Evolutionary conservation across 2,888 invertebrate species (phyloP), one percentile per base, ranked within the genome.

Genomic region (Spilosoma lubricipeda): DNA sequence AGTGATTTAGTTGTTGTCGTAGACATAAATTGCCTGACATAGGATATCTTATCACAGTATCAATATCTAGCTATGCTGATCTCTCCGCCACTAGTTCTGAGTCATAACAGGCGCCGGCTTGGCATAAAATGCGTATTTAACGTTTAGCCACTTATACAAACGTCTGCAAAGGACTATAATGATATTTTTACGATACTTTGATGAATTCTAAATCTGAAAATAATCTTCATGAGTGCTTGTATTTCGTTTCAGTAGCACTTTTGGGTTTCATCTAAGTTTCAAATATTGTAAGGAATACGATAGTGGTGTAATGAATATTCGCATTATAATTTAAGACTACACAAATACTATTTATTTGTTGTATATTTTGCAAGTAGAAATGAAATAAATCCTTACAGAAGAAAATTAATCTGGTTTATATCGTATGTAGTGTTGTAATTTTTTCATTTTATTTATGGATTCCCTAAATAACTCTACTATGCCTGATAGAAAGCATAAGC

Each of bases 111-210:
- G 83, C 84, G 85, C 79, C 80, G 67, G 11, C 67, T 65, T 72
- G 74, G 15, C 76, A 83, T 85, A 79, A 83, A 82, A 77, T 71
- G 67, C 69, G 67, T 75, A 77, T 76, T 76, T 72, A 84, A 80
- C 74, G 65, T 79, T 78, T 70, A 81, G 71, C 71, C 70, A 67
- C 77, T 73, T 70, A 76, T 70, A 75, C 76, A 73, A 82, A 79
- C 70, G 66, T 77, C 76, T 77, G 69, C 72, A 80, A 85, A 81
- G 77, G 77, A 73, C 74, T 69, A 71, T 80, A 80, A 79, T 79
- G 79, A 78, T 82, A 77, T 77, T 86, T 86, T 83, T 83, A 85
- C 80, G 77, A 79, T 75, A 76, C 74, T 69, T 74, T 79, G 75
- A 77, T 77, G 83, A 73, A 80, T 81, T 79, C 76, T 78, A 78